A percentile compares a stretch with the other conserved stretches of the same genome.
Evolutionary conservation across 2,797 vertebrate species (phyloP).

Genomic region (Labeo calbasu): DNA sequence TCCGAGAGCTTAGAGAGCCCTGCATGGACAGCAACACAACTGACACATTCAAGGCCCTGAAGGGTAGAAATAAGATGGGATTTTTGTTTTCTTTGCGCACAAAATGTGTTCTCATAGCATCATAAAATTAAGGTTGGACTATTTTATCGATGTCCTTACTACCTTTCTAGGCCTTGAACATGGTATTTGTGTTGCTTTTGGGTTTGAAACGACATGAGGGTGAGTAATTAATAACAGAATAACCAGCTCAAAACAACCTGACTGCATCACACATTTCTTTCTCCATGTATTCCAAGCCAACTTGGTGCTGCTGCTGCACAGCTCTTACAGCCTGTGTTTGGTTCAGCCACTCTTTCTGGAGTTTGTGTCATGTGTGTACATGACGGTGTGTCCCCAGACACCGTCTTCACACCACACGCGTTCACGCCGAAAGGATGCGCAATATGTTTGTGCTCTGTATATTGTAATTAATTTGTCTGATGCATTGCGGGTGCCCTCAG

Average conservation of each 20-base stretch:
- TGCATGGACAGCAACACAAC: too few relatives aligned
- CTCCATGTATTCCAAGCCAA: slow-evolving; percentile 1
- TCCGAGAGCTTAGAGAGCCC: too few relatives aligned
- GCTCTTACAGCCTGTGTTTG: slow-evolving; percentile 18
- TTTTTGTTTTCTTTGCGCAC: too few relatives aligned
- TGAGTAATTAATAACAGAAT: too few relatives aligned
- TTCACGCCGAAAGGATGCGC: background rate
- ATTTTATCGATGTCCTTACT: too few relatives aligned
- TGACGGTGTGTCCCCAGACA: background rate
- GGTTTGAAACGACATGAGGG: too few relatives aligned
- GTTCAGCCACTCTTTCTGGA: slow-evolving; percentile 12
- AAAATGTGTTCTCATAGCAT: too few relatives aligned
- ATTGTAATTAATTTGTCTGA: slow-evolving; percentile 39
- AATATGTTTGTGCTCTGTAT: slow-evolving; percentile 8
- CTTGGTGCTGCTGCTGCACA: background rate
- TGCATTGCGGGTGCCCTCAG: slow-evolving; percentile 19
- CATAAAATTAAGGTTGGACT: too few relatives aligned
- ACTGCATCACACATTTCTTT: background rate
- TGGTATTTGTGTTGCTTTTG: too few relatives aligned
- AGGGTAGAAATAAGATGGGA: too few relatives aligned
- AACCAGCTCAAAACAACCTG: background rate
- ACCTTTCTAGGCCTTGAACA: too few relatives aligned
- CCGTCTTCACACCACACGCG: background rate
- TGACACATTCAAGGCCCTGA: too few relatives aligned
- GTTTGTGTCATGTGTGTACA: slow-evolving; percentile 22